Percentiles rank a stretch among this genome's conserved stretches.
These are phyloP conservation scores for Leptocoma aspasia DNA, from an alignment of 2,113 vertebrate genomes.

Conservation along the genomic window DNA sequence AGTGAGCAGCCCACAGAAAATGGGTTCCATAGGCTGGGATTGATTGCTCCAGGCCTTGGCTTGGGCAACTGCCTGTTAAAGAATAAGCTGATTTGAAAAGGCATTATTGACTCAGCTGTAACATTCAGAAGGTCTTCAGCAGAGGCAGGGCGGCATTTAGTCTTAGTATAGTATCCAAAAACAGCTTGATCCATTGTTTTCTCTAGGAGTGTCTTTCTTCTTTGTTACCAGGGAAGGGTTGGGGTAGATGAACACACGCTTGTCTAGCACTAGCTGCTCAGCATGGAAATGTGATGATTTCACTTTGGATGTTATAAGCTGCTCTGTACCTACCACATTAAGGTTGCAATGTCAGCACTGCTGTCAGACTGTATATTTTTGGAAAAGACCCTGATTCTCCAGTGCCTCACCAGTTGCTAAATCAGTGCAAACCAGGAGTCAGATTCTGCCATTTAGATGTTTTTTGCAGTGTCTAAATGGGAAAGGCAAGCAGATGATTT, in stretches of 20 bases:
- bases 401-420: background rate
- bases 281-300: background rate
- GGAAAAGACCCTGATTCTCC: background rate
- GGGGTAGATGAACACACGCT: background rate
- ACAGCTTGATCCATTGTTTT: background rate
- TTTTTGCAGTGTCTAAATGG: background rate
- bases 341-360: background rate
- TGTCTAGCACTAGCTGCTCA: background rate
- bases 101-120: constrained; percentile 19
- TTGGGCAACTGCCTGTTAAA: background rate
- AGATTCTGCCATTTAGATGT: background rate
- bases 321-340: background rate
- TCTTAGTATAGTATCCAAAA: background rate
- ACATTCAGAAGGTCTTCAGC: background rate
- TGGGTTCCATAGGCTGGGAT: background rate
- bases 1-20: background rate
- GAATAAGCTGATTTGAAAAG: background rate
- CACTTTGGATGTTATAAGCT: background rate
- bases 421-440: background rate
- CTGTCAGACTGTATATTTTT: background rate
- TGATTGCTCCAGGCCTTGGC: background rate
- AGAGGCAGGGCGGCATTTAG: background rate
- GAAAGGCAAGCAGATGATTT: background rate
- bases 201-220: background rate
- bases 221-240: background rate